Conservation (phyloP, 53 echinoderm and acorn worm species). For the Pentamera pediparva region DNA sequence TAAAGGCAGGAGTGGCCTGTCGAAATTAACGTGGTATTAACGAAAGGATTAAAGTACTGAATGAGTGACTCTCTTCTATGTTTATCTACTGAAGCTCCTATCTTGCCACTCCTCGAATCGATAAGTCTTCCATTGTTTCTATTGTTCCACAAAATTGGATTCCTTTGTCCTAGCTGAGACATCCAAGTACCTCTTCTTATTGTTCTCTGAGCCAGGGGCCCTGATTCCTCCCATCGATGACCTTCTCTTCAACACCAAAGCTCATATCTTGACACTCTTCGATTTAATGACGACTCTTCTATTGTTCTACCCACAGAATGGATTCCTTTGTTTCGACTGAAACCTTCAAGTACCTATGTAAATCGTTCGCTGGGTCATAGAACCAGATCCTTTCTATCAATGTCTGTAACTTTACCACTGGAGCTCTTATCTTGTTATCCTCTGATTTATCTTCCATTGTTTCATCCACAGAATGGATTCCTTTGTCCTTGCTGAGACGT, state of each 20-base stretch:
- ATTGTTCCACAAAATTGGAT: slow-evolving; percentile 87
- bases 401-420: slow-evolving; percentile 32
- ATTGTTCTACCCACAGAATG: slow-evolving; percentile 54
- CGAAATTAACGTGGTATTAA: no score
- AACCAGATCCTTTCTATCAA: not conserved
- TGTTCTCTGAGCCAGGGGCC: slow-evolving; percentile 84
- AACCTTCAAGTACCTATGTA: slow-evolving; percentile 97
- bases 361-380: not conserved
- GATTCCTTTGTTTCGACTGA: slow-evolving; percentile 99
- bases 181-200: slow-evolving; percentile 91
- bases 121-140: not conserved
- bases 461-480: slow-evolving; percentile 86
- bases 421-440: not conserved
- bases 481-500: slow-evolving; percentile 95
- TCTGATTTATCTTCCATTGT: not conserved
- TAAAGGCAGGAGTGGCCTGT: no score
- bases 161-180: slow-evolving; percentile 98
- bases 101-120: not conserved
- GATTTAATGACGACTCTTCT: not conserved
- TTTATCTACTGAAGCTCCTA: not conserved
- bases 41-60: no score
- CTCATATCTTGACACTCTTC: slow-evolving; percentile 73
- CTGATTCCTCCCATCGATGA: slow-evolving; percentile 65
- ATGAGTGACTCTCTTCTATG: no score
- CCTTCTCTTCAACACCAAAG: slow-evolving; percentile 90